Evolutionary conservation across 2,888 invertebrate genomes (phyloP), one percentile per base, ranked within the genome.

Genomic region (Rhingia rostrata): DNA sequence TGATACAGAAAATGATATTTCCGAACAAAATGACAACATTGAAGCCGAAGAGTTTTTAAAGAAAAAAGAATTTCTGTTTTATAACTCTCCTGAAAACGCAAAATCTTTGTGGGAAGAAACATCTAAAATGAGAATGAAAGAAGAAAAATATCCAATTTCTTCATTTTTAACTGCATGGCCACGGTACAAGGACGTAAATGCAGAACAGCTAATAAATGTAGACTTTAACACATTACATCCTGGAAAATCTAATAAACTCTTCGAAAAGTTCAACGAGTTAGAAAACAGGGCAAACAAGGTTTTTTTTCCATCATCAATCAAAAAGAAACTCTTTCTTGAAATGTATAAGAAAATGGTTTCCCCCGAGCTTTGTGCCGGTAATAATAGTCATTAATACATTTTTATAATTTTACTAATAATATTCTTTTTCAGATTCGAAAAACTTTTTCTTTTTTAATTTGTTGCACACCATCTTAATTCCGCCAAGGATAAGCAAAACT

Each of bases 401-500:
- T 10, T 41, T 41, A 10, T 4, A 41, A n/a, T 41, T 9, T 10
- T 41, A 4, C 9, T 10, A 41, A 10, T 9, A 41, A 41, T 9
- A 22, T 41, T 41, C 1, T 10, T 41, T 41, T 41, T 41, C 41
- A 41, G 41, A 41, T 41, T 41, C 41, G 10, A 9, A 12, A 12
- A 3, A 47, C 45, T 47, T 47, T 47, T 47, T 39, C 22, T 60
- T 60, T 43, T 43, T 43, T 12, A 60, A 4, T 60, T 22, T 60
- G 12, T 12, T 60, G 6, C 60, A 60, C 30, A 60, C 60, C 6
- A 1, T 60, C n/a, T 22, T 60, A 60, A 4, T 60, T 6, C 60
- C 43, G n/a, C 43, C 60, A 6, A 60, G 60, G 43, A 41, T 60
- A 9, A 60, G 43, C 43, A 60, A 60, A 33, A 60, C 14, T n/a